phyloP scores from a whole-genome alignment of 2,888 invertebrate species.

The Trachelus tabidus region DNA sequence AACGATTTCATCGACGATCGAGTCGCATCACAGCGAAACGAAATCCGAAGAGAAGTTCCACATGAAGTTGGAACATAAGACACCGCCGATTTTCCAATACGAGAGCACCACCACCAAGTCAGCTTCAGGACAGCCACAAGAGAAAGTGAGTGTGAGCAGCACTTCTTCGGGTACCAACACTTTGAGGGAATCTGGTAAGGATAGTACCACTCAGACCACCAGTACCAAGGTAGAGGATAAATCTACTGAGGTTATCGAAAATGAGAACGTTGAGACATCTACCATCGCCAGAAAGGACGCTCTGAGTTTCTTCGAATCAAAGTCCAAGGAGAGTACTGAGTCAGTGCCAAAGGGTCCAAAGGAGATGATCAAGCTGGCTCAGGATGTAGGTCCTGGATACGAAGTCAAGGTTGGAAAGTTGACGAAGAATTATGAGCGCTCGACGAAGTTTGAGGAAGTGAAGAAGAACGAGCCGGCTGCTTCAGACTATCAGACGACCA shows the following conservation, averaged over 20 bases:
- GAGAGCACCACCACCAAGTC: not conserved
- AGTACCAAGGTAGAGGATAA: slow-evolving; percentile 37
- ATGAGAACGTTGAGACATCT: slow-evolving; percentile 68
- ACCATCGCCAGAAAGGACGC: slow-evolving; percentile 75
- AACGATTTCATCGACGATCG: slow-evolving; percentile 58
- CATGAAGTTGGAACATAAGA: slow-evolving; percentile 62
- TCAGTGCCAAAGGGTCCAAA: slow-evolving; percentile 58
- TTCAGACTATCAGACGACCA: slow-evolving; percentile 44
- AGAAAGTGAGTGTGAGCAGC: not conserved
- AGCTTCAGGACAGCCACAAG: not conserved
- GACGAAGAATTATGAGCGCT: slow-evolving; percentile 60
- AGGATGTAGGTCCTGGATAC: slow-evolving; percentile 43
- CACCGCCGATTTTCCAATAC: slow-evolving; percentile 46
- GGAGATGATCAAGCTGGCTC: slow-evolving; percentile 61
- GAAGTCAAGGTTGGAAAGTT: slow-evolving; percentile 60
- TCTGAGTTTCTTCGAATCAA: slow-evolving; percentile 75
- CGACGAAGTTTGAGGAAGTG: slow-evolving; percentile 55
- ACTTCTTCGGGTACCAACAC: slow-evolving; percentile 1
- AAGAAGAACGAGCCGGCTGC: slow-evolving; percentile 43
- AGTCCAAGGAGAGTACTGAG: slow-evolving; percentile 68
- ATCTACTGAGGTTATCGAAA: slow-evolving; percentile 39
- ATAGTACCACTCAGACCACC: not conserved
- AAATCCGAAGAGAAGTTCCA: slow-evolving; percentile 64
- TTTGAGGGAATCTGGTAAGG: not conserved
- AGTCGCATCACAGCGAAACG: slow-evolving; percentile 59